phyloP scores from a whole-genome alignment of 1,140 invertebrate genomes.

The Dreissena rostriformis region DNA sequence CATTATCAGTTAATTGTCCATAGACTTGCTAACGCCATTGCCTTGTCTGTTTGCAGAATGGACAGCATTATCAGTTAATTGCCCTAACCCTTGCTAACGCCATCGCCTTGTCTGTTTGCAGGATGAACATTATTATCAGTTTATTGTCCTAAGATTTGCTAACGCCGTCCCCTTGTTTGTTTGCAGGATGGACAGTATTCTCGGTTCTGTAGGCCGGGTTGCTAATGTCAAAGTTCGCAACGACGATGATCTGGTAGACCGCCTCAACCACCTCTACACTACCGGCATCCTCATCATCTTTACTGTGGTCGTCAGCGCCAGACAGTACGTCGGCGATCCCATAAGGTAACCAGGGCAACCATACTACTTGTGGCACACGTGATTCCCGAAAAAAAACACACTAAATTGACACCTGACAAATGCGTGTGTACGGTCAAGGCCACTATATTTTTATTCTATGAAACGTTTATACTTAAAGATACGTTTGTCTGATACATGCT shows the following conservation, averaged over 20 bases:
- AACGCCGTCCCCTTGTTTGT: slow-evolving; percentile 8
- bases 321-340: slow-evolving; percentile 84
- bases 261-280: slow-evolving; percentile 83
- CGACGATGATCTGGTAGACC: slow-evolving; percentile 84
- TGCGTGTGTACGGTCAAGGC: too few relatives aligned
- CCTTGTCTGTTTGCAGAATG: too few relatives aligned
- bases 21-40: too few relatives aligned
- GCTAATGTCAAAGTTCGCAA: slow-evolving; percentile 81
- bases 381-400: too few relatives aligned
- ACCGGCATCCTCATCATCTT: slow-evolving; percentile 83
- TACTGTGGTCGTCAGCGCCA: slow-evolving; percentile 82
- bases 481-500: too few relatives aligned
- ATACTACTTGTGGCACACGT: too few relatives aligned
- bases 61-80: too few relatives aligned
- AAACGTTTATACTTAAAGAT: too few relatives aligned
- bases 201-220: slow-evolving; percentile 79
- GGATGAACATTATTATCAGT: slow-evolving; percentile 15
- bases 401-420: too few relatives aligned
- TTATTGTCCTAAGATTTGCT: neutral
- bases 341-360: slow-evolving; percentile 72
- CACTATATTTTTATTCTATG: too few relatives aligned
- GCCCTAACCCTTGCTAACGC: too few relatives aligned
- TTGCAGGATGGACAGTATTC: slow-evolving; percentile 56
- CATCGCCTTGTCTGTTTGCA: slow-evolving; percentile 19
- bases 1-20: too few relatives aligned